Conservation (phyloP, 2,888 invertebrate genomes). For the Spilarctia lutea region DNA sequence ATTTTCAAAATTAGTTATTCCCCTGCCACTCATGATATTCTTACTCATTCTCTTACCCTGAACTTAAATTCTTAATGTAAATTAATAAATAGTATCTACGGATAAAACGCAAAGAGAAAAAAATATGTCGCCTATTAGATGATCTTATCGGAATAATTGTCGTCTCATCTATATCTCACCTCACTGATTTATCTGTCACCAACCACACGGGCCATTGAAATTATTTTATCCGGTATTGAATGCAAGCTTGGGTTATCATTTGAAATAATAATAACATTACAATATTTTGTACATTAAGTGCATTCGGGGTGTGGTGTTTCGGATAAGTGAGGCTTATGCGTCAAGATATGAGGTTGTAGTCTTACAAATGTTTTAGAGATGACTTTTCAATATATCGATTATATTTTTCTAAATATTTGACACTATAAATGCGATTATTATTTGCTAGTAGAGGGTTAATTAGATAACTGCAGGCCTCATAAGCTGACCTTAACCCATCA, state of each 20-base stretch:
- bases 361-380: slow-evolving; percentile 38
- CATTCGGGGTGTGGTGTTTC: slow-evolving; percentile 74
- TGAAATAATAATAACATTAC: slow-evolving; percentile 83
- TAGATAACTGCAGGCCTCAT: not conserved
- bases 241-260: slow-evolving; percentile 73
- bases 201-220: slow-evolving; percentile 72
- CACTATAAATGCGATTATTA: too few species aligned
- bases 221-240: slow-evolving; percentile 75
- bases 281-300: slow-evolving; percentile 84
- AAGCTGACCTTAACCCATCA: not conserved
- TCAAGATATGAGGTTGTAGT: slow-evolving; percentile 63
- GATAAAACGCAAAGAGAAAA: not conserved
- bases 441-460: too few species aligned
- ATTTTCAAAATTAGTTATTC: not conserved
- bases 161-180: slow-evolving; percentile 53
- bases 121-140: not conserved
- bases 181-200: slow-evolving; percentile 65
- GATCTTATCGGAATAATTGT: slow-evolving; percentile 62
- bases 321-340: slow-evolving; percentile 75
- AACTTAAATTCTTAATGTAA: not conserved
- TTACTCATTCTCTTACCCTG: not conserved
- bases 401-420: too few species aligned
- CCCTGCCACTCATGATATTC: not conserved
- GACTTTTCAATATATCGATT: not conserved
- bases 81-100: not conserved